A percentile compares a stretch with the other conserved stretches of the same genome.
phyloP scores from a whole-genome alignment of 2,113 vertebrate species.

The Blennius ocellaris region DNA sequence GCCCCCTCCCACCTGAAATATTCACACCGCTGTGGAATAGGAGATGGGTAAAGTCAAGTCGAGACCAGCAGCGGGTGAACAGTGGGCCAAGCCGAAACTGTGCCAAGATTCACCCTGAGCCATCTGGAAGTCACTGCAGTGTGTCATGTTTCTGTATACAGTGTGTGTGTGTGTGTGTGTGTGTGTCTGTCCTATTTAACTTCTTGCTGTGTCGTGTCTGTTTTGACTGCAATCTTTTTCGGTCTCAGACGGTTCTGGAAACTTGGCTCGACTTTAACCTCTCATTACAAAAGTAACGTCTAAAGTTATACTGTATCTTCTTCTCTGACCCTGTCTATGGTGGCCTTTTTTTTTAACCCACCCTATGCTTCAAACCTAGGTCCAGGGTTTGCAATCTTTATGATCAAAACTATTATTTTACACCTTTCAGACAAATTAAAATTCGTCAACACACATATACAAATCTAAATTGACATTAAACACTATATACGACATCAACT shows the following conservation, averaged over 20 bases:
- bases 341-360: background rate
- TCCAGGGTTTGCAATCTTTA: no score
- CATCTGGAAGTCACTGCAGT: conserved; percentile 26
- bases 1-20: conserved; percentile 38
- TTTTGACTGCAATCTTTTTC: conserved; percentile 53
- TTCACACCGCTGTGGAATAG: conserved; percentile 65
- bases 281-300: conserved; percentile 26
- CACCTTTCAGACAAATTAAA: no score
- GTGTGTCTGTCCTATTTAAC: conserved; percentile 25
- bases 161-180: conserved; percentile 26
- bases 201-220: conserved; percentile 11
- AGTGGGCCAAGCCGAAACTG: conserved; percentile 5
- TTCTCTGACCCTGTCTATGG: background rate
- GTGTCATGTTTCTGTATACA: conserved; percentile 48
- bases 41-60: conserved; percentile 39
- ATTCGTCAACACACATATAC: no score
- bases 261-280: conserved; percentile 30
- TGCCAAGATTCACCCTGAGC: conserved; percentile 5
- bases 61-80: background rate
- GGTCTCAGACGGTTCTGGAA: conserved; percentile 47
- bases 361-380: no score
- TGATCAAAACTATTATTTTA: no score
- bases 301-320: conserved; percentile 22
- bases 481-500: no score
- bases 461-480: no score